Evolutionary conservation across 2,113 vertebrate species (phyloP).

Genomic region (Calonectris borealis): DNA sequence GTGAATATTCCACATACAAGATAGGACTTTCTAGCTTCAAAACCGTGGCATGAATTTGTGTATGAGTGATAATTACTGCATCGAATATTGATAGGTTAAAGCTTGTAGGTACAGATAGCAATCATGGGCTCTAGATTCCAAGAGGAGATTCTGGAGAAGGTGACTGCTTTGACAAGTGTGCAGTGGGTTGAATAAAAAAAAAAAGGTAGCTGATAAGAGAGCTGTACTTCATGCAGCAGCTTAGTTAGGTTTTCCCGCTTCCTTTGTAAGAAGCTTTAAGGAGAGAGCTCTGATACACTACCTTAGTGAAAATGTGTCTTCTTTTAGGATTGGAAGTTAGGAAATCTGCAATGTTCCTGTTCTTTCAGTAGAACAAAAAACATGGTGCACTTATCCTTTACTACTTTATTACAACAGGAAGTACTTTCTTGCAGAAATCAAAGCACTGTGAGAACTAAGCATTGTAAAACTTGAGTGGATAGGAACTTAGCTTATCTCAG

Average conservation of each 20-base stretch:
- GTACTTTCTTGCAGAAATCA: background rate
- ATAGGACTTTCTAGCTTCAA: background rate
- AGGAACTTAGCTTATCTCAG: background rate
- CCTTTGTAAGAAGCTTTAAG: background rate
- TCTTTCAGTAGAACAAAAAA: background rate
- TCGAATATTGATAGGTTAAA: background rate
- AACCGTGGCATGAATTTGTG: background rate
- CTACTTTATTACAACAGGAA: background rate
- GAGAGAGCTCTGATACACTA: background rate
- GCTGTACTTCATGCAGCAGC: background rate
- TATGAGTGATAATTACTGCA: background rate
- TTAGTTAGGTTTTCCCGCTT: background rate
- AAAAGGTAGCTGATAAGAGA: background rate
- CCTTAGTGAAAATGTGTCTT: background rate
- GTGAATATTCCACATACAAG: background rate
- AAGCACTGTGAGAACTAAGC: background rate
- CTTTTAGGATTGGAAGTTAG: background rate
- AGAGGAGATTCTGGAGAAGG: background rate
- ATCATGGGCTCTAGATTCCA: background rate
- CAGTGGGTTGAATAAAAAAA: background rate
- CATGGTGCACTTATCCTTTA: accelerated
- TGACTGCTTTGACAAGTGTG: background rate
- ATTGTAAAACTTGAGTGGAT: background rate
- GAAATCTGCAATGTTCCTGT: accelerated
- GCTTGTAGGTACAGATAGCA: background rate